Conservation (phyloP, 1,140 invertebrate genomes). For the Bombyx mori region ASM3026992v2 NC_085134.1:7888501-7889000, state of each 20-base stretch:
- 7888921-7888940: no score
- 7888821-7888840: slow-evolving; percentile 30
- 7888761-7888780: slow-evolving; percentile 80
- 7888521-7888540: no score
- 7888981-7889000: no score
- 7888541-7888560: no score
- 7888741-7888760: slow-evolving; percentile 79
- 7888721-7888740: slow-evolving; percentile 38
- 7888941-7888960: no score
- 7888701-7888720: slow-evolving; percentile 30
- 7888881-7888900: slow-evolving; percentile 23
- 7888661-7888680: not conserved
- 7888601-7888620: no score
- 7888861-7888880: slow-evolving; percentile 22
- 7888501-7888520: no score
- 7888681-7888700: slow-evolving; percentile 38
- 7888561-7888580: no score
- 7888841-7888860: slow-evolving; percentile 11
- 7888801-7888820: slow-evolving; percentile 35
- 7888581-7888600: no score
- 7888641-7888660: not conserved
- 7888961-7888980: no score
- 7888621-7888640: no score
- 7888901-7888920: not conserved
- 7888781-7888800: slow-evolving; percentile 35